Conservation (phyloP, 2,888 invertebrate genomes). For the Cistogaster globosa region DNA sequence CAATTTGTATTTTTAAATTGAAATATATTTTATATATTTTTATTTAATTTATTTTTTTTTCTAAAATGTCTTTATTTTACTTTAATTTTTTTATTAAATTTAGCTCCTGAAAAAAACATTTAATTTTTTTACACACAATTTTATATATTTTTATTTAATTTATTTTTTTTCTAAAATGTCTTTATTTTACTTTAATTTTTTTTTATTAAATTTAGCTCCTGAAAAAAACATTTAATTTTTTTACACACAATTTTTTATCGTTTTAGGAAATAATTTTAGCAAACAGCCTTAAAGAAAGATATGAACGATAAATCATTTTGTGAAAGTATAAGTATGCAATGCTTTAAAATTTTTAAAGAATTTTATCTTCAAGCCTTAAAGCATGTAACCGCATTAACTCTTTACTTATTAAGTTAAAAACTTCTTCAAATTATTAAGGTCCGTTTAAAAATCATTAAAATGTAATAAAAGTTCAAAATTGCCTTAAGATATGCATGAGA, state of each 20-base stretch:
- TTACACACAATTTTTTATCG: no score
- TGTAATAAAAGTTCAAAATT: no score
- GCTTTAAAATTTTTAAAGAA: background rate
- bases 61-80: background rate
- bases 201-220: background rate
- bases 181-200: background rate
- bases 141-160: constrained; percentile 10
- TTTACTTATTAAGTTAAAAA: background rate
- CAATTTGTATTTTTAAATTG: constrained; percentile 6
- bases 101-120: no score
- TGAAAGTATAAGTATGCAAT: background rate
- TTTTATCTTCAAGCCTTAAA: background rate
- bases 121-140: no score
- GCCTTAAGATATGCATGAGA: no score
- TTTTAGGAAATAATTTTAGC: background rate
- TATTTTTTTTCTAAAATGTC: constrained; percentile 11
- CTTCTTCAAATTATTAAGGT: background rate
- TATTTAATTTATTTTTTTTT: constrained; percentile 21
- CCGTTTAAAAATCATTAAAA: no score
- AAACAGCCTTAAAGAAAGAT: background rate
- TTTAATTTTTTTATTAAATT: background rate
- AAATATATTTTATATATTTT: background rate
- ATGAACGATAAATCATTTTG: no score
- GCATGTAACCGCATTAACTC: background rate
- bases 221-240: no score